Evolutionary conservation across 2,113 vertebrate genomes (phyloP).

Genomic region (Sprattus sprattus): DNA sequence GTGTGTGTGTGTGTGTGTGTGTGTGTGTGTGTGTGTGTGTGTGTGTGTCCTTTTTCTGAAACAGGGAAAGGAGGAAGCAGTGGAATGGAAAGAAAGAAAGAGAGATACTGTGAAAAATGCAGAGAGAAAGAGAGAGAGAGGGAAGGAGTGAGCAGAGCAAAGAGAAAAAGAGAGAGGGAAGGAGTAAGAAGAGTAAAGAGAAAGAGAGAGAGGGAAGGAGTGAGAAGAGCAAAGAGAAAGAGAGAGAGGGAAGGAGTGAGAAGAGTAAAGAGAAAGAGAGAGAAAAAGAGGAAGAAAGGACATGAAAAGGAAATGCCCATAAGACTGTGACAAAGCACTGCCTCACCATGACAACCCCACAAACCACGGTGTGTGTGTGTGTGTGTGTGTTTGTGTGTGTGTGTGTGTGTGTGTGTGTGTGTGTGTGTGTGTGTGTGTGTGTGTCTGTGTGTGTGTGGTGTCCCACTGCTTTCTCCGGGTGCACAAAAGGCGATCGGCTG

Average conservation of each 20-base stretch:
- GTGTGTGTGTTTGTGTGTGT: constrained; percentile 22
- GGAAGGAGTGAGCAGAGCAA: not conserved
- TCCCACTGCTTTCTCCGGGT: not conserved
- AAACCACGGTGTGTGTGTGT: not conserved
- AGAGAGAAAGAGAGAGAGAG: not conserved
- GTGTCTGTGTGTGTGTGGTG: not conserved
- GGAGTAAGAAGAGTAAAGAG: not conserved
- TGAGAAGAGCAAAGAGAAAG: not conserved
- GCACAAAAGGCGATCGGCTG: constrained; percentile 34
- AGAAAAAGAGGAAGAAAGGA: not conserved
- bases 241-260: not conserved
- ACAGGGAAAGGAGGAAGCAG: not conserved
- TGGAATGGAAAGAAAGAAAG: too few species aligned
- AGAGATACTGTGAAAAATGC: too few species aligned
- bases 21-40: too few species aligned
- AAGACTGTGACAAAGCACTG: not conserved
- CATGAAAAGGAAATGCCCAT: not conserved
- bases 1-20: too few species aligned
- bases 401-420: constrained; percentile 26
- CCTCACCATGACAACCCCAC: constrained; percentile 3
- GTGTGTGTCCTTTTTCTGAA: too few species aligned
- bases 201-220: not conserved
- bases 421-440: constrained; percentile 26
- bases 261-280: not conserved
- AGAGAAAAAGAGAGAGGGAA: not conserved